Conservation (phyloP, 2,113 vertebrate genomes). For the Cinclus mexicanus region DNA sequence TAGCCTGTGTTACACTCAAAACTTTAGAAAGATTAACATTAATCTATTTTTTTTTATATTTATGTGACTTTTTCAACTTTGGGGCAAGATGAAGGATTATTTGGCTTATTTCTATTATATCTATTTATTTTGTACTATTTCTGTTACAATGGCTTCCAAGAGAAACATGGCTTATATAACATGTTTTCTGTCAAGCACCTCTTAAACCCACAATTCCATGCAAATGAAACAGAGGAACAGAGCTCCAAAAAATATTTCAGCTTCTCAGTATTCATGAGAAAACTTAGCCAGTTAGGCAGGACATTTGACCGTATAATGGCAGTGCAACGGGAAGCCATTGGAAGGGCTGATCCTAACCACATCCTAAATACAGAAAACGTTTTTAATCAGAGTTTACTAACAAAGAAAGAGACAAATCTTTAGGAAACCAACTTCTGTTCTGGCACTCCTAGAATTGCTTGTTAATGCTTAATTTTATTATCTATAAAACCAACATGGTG, state of each 20-base stretch:
- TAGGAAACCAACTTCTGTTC: background rate
- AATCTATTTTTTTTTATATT: background rate
- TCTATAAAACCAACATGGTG: background rate
- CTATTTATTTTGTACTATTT: background rate
- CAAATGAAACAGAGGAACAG: background rate
- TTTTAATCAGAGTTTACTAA: background rate
- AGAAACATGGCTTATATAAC: background rate
- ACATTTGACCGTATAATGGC: background rate
- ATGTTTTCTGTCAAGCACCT: background rate
- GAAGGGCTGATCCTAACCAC: background rate
- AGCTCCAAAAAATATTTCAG: background rate
- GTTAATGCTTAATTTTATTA: background rate
- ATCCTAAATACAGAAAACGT: background rate
- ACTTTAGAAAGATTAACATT: background rate
- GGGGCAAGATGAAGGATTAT: background rate
- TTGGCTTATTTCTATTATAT: background rate
- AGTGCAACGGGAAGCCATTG: background rate
- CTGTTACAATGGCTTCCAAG: background rate
- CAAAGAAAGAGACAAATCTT: background rate
- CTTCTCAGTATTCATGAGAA: background rate
- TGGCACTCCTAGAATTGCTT: background rate
- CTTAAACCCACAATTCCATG: background rate
- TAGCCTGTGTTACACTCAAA: background rate
- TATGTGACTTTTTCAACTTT: fast-evolving
- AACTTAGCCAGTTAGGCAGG: background rate